A percentile compares a stretch with the other conserved stretches of the same genome.
Conservation (phyloP, 2,888 invertebrate species). For the Stenolophus ochropezus region DNA sequence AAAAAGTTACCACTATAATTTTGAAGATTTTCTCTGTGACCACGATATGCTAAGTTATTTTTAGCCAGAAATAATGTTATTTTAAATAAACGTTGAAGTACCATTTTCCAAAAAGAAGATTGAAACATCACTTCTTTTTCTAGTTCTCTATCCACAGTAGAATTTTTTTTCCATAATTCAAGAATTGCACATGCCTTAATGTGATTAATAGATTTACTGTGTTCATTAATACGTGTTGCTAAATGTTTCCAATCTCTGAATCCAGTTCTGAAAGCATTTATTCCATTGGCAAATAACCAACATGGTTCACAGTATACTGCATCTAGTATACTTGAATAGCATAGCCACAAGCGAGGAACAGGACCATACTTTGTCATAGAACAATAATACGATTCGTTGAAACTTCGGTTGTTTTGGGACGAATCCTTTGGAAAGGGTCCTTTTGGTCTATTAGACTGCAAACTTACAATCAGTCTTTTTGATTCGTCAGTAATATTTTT, state of each 20-base stretch:
- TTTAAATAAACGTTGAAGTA: conserved; percentile 34
- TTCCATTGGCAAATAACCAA: conserved; percentile 57
- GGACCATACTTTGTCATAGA: conserved; percentile 56
- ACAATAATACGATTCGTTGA: conserved; percentile 59
- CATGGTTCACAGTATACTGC: conserved; percentile 56
- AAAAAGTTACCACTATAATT: neutral
- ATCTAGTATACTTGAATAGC: conserved; percentile 59
- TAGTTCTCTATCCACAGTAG: conserved; percentile 38
- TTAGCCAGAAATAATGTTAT: conserved; percentile 31
- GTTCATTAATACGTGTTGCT: conserved; percentile 29
- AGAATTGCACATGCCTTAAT: conserved; percentile 40
- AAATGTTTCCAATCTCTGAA: conserved; percentile 51
- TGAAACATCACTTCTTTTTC: conserved; percentile 17
- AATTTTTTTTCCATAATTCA: conserved; percentile 49
- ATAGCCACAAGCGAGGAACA: conserved; percentile 57
- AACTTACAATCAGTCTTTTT: conserved; percentile 23
- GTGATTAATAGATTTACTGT: too few species aligned
- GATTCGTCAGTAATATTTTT: conserved; percentile 28
- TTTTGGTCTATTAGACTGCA: conserved; percentile 46
- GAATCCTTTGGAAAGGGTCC: conserved; percentile 54
- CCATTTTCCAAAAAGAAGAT: conserved; percentile 10
- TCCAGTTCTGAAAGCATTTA: conserved; percentile 20
- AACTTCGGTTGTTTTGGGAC: conserved; percentile 57
- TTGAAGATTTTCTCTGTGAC: conserved; percentile 1
- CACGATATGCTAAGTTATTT: conserved; percentile 44